Evolutionary conservation across 2,888 invertebrate species (phyloP).

Genomic region (Drosophila flavopinicola): DNA sequence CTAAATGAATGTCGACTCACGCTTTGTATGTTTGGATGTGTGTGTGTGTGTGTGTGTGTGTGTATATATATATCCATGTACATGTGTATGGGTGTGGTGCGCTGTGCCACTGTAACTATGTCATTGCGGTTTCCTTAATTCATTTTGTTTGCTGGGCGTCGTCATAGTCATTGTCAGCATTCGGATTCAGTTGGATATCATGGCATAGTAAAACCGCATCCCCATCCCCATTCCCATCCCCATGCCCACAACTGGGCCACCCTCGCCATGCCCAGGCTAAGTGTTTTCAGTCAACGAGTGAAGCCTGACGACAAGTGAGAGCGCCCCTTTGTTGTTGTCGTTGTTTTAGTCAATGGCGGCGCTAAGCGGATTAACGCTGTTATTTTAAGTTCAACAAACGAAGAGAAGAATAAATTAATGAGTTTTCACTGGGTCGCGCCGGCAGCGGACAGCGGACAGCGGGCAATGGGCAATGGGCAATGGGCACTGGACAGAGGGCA

Average conservation of each 20-base stretch:
- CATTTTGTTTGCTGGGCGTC: constrained; percentile 76
- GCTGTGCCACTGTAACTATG: constrained; percentile 67
- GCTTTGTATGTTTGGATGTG: constrained; percentile 6
- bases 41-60: constrained; percentile 10
- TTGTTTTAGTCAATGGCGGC: constrained; percentile 72
- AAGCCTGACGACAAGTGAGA: constrained; percentile 32
- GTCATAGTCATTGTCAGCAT: constrained; percentile 53
- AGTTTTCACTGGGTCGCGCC: constrained; percentile 78
- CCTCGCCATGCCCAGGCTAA: not conserved
- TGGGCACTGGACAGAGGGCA: too few species aligned
- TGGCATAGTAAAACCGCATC: constrained; percentile 52
- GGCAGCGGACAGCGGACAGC: constrained; percentile 11
- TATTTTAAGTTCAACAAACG: constrained; percentile 81
- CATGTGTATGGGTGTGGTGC: constrained; percentile 25
- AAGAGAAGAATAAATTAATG: constrained; percentile 82
- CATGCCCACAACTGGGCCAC: too few species aligned
- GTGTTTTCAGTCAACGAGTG: constrained; percentile 22
- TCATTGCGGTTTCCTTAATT: constrained; percentile 80
- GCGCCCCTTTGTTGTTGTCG: constrained; percentile 26
- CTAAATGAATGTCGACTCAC: constrained; percentile 16
- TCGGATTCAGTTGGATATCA: constrained; percentile 52
- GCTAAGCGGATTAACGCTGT: constrained; percentile 80
- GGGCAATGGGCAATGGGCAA: not conserved
- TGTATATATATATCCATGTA: constrained; percentile 9
- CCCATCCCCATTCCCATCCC: not conserved